Evolutionary conservation across 2,888 invertebrate species (phyloP).

Genomic region (Pilophorus perplexus): DNA sequence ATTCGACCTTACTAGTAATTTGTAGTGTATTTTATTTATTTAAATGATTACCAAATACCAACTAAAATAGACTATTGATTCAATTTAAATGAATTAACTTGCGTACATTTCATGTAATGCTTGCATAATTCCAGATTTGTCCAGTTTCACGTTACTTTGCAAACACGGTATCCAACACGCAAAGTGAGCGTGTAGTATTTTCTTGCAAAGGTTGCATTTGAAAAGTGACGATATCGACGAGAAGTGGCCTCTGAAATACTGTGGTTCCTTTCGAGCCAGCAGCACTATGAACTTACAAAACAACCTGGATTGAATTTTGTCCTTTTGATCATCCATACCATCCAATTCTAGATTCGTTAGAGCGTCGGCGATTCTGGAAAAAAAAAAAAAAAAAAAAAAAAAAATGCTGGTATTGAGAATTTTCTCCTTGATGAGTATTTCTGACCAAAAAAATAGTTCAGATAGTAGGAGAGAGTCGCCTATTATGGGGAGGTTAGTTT

Average conservation of each 20-base stretch:
- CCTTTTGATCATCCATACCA: slow-evolving; percentile 78
- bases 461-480: too few species aligned
- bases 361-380: slow-evolving; percentile 72
- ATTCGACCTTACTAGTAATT: too few species aligned
- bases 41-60: too few species aligned
- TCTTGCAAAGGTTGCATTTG: slow-evolving; percentile 66
- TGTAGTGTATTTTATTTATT: too few species aligned
- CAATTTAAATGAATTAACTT: too few species aligned
- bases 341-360: slow-evolving; percentile 87
- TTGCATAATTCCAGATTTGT: slow-evolving; percentile 68
- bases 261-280: slow-evolving; percentile 71
- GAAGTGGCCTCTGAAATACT: slow-evolving; percentile 75
- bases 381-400: too few species aligned
- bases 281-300: slow-evolving; percentile 80
- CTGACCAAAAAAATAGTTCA: too few species aligned
- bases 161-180: slow-evolving; percentile 71
- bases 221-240: slow-evolving; percentile 75
- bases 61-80: too few species aligned
- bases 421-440: neutral
- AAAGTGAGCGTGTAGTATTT: slow-evolving; percentile 67
- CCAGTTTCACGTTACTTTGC: slow-evolving; percentile 68
- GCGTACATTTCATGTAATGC: slow-evolving; percentile 67
- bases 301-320: slow-evolving; percentile 80
- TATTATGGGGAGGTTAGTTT: too few species aligned
- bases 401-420: slow-evolving; percentile 31